A percentile compares a stretch with the other conserved stretches of the same genome.
phyloP scores from a whole-genome alignment of 1,140 invertebrate species.

The Theocolax elegans region DNA sequence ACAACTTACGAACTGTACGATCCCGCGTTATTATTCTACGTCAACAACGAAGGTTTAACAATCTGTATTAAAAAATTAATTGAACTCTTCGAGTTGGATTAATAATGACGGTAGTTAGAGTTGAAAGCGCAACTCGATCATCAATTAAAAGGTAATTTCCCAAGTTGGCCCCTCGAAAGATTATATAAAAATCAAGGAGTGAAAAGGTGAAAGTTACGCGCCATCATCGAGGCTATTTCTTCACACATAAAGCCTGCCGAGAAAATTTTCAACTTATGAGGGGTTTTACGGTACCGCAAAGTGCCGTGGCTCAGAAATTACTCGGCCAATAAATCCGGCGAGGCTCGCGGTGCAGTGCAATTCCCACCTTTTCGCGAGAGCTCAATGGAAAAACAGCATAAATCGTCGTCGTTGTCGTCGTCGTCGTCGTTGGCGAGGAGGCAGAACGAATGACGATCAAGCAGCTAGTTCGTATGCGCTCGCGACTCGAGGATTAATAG shows the following conservation, averaged over 20 bases:
- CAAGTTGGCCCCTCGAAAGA: too few species aligned
- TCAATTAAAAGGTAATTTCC: too few species aligned
- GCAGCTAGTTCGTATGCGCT: conserved; percentile 4
- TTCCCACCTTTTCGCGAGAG: too few species aligned
- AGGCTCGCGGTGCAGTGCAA: too few species aligned
- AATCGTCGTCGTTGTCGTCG: conserved; percentile 7
- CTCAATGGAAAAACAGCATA: conserved; percentile 23
- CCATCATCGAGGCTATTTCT: neutral
- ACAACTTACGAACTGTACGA: too few species aligned
- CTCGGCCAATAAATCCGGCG: conserved; percentile 32
- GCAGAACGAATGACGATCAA: conserved; percentile 8
- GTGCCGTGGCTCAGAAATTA: conserved; percentile 28
- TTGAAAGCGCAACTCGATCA: too few species aligned
- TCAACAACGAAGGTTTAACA: too few species aligned
- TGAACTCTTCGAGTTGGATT: too few species aligned
- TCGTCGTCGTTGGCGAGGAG: neutral
- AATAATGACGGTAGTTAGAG: too few species aligned
- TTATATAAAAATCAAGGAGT: conserved; percentile 2
- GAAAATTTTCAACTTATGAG: conserved; percentile 22
- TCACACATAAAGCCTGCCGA: conserved; percentile 8
- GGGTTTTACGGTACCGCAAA: conserved; percentile 24
- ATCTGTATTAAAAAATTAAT: too few species aligned
- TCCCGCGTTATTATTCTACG: too few species aligned
- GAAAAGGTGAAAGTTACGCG: conserved; percentile 17
- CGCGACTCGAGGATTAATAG: conserved; percentile 18